Conservation (phyloP, 2,113 vertebrate genomes). For the Cephalopterus ornatus region DNA sequence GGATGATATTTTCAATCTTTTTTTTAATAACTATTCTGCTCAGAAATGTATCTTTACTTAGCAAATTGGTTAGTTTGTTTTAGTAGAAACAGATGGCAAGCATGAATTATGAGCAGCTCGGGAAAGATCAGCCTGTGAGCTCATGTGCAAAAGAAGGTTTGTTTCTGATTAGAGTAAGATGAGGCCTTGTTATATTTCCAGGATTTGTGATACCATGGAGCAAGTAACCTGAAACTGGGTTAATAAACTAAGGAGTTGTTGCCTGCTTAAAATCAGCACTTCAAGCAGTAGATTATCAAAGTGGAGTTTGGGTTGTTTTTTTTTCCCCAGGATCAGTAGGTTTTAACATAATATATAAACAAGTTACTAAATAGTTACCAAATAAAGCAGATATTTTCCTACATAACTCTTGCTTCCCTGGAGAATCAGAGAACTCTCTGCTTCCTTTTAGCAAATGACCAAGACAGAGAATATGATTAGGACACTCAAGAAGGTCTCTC, state of each 20-base stretch:
- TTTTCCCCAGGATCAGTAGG: not conserved
- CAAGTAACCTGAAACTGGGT: not conserved
- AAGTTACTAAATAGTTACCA: not conserved
- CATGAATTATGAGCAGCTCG: constrained; percentile 22
- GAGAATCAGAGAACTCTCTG: not conserved
- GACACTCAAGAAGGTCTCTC: not conserved
- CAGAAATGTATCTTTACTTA: not conserved
- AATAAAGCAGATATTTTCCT: not conserved
- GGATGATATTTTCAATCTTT: not conserved
- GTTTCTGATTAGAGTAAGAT: not conserved
- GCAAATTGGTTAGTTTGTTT: not conserved
- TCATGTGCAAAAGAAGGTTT: not conserved
- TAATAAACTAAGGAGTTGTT: not conserved
- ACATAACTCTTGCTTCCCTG: not conserved
- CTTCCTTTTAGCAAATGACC: not conserved
- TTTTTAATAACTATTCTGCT: not conserved
- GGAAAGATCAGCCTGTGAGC: constrained; percentile 25
- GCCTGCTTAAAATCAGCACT: not conserved
- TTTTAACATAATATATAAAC: not conserved
- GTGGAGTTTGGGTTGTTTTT: not conserved
- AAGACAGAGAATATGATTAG: not conserved
- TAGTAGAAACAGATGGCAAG: constrained; percentile 15
- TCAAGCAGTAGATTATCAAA: not conserved
- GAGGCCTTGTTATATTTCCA: not conserved
- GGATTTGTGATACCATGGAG: not conserved